These are phyloP conservation scores for Melinopterus prodromus DNA, from an alignment of 2,888 invertebrate species.

Conservation along the genomic window DNA sequence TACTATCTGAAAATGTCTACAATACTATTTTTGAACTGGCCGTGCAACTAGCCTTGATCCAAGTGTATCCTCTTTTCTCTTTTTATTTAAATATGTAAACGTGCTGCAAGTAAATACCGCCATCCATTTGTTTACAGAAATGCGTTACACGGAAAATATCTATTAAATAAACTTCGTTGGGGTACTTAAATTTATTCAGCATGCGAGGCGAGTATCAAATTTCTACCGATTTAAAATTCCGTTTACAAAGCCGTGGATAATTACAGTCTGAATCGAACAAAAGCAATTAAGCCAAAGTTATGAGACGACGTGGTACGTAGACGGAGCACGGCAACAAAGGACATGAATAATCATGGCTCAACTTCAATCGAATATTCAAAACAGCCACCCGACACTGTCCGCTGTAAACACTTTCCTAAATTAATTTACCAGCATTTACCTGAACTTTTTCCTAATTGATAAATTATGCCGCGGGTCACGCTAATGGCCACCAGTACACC, in stretches of 20 bases:
- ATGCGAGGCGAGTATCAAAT: background rate
- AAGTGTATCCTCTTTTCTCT: background rate
- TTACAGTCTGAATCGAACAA: background rate
- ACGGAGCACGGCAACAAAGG: background rate
- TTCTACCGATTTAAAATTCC: background rate
- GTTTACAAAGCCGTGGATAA: background rate
- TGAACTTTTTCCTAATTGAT: constrained; percentile 4
- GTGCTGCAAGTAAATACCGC: background rate
- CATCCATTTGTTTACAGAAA: background rate
- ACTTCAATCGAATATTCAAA: constrained; percentile 4
- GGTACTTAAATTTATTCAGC: background rate
- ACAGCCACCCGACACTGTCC: constrained; percentile 4
- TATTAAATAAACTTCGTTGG: background rate
- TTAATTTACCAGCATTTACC: constrained; percentile 4
- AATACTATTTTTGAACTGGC: too few species aligned
- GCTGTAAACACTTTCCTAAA: background rate
- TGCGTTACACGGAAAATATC: background rate
- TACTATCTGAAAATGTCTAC: too few species aligned
- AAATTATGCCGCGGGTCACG: background rate
- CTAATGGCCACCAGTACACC: background rate
- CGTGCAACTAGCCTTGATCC: too few species aligned
- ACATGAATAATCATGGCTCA: constrained; percentile 4
- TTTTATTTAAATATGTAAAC: background rate
- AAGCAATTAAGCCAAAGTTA: background rate
- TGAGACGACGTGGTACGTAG: background rate